Evolutionary conservation across 1,140 invertebrate genomes (phyloP).

Genomic region (Rhagoletis zephyria): DNA sequence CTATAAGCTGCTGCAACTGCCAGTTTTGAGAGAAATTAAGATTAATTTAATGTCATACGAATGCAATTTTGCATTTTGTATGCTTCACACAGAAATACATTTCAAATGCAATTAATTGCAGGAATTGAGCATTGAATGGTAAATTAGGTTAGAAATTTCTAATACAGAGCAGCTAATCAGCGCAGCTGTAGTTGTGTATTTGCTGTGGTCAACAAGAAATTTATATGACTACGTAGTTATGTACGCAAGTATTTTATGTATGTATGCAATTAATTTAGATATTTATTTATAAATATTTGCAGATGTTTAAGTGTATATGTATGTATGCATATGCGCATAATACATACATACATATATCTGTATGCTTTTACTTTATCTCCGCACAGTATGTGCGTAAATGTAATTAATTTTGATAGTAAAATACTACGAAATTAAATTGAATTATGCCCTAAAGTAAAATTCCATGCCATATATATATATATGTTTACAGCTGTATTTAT

Average conservation of each 20-base stretch:
- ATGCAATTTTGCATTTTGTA: background rate
- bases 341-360: too few relatives aligned
- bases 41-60: background rate
- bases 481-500: background rate
- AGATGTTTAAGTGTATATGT: too few relatives aligned
- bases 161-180: background rate
- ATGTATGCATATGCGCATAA: too few relatives aligned
- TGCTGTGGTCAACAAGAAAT: too few relatives aligned
- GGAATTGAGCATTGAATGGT: background rate
- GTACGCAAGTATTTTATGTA: too few relatives aligned
- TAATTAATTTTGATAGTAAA: conserved; percentile 45
- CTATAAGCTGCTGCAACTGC: background rate
- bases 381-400: background rate
- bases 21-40: background rate
- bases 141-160: background rate
- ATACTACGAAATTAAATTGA: conserved; percentile 28
- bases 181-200: background rate
- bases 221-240: too few relatives aligned
- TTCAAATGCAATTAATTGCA: background rate
- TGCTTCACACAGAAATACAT: background rate
- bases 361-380: too few relatives aligned
- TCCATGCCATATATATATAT: background rate
- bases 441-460: background rate
- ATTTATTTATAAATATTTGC: too few relatives aligned
- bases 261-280: too few relatives aligned